These are phyloP conservation scores for Macrocentrus cingulum DNA, from an alignment of 1,140 invertebrate genomes.

Conservation along the genomic window DNA sequence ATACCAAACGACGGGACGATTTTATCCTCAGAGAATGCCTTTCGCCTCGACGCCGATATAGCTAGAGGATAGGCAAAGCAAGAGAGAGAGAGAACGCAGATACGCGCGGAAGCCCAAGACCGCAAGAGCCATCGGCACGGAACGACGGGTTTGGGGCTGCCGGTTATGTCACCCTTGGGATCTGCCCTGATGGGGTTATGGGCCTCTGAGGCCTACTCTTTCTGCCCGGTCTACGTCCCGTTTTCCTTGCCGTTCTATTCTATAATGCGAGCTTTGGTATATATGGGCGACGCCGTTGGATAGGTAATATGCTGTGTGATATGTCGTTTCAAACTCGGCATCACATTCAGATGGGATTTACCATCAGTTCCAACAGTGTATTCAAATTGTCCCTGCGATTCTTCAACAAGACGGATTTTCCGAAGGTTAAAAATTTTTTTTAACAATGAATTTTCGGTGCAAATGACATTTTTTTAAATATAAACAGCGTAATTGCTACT, in stretches of 20 bases:
- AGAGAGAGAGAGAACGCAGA: slow-evolving; percentile 11
- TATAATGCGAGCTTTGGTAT: slow-evolving; percentile 57
- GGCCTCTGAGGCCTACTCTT: slow-evolving; percentile 59
- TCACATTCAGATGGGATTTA: slow-evolving; percentile 50
- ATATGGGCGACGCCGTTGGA: no score
- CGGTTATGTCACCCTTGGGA: slow-evolving; percentile 54
- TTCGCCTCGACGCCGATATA: not conserved
- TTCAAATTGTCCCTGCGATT: no score
- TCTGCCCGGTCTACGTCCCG: slow-evolving; percentile 48
- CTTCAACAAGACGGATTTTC: no score
- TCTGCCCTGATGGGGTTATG: slow-evolving; percentile 58
- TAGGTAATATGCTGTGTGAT: slow-evolving; percentile 46
- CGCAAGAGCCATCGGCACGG: slow-evolving; percentile 22
- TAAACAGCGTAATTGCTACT: no score
- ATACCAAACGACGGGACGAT: slow-evolving; percentile 38
- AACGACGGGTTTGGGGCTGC: slow-evolving; percentile 25
- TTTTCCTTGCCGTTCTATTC: slow-evolving; percentile 57
- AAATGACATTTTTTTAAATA: no score
- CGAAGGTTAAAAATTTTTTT: no score
- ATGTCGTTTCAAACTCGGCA: slow-evolving; percentile 52
- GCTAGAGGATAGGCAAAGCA: not conserved
- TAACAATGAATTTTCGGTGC: no score
- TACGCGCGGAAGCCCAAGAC: slow-evolving; percentile 17
- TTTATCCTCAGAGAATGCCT: slow-evolving; percentile 33
- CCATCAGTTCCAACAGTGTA: no score